Evolutionary conservation across 2,113 vertebrate species (phyloP).

Genomic region (Oncorhynchus keta): DNA sequence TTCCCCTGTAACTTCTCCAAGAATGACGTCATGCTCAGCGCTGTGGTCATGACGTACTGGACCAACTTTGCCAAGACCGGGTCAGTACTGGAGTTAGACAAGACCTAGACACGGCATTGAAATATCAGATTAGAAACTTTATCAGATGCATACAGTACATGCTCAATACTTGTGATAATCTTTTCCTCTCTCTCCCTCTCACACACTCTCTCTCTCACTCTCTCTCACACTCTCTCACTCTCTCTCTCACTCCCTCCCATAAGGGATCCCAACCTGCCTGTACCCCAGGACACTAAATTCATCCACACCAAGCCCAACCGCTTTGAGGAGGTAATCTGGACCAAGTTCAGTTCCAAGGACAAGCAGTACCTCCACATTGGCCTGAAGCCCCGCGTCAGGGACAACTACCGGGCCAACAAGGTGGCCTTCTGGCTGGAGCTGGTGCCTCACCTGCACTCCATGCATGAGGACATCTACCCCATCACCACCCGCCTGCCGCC

Average conservation of each 20-base stretch:
- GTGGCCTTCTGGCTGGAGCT: conserved; percentile 98
- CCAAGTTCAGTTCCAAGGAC: conserved; percentile 98
- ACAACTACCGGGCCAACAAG: conserved; percentile 98
- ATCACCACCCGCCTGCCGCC: conserved; percentile 89
- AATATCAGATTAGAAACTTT: neutral
- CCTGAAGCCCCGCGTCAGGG: conserved; percentile 95
- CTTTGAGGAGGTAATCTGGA: conserved; percentile 98
- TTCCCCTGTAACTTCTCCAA: conserved; percentile 98
- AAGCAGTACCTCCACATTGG: conserved; percentile 98
- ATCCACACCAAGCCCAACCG: conserved; percentile 98
- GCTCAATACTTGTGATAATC: neutral
- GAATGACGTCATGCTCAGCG: conserved; percentile 94
- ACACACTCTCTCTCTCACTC: neutral
- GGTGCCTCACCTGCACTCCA: conserved; percentile 94
- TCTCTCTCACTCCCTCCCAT: conserved; percentile 5
- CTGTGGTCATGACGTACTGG: conserved; percentile 96
- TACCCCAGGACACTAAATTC: conserved; percentile 98
- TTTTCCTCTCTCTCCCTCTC: neutral
- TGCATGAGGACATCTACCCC: conserved; percentile 82
- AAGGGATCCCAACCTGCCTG: conserved; percentile 94
- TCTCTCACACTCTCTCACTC: neutral
- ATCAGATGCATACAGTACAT: neutral
- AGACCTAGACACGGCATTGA: neutral
- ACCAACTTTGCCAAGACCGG: conserved; percentile 96
- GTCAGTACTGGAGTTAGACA: conserved; percentile 66